phyloP scores from a whole-genome alignment of 2,113 vertebrate genomes.

The Corythornis madagascariensis region DNA sequence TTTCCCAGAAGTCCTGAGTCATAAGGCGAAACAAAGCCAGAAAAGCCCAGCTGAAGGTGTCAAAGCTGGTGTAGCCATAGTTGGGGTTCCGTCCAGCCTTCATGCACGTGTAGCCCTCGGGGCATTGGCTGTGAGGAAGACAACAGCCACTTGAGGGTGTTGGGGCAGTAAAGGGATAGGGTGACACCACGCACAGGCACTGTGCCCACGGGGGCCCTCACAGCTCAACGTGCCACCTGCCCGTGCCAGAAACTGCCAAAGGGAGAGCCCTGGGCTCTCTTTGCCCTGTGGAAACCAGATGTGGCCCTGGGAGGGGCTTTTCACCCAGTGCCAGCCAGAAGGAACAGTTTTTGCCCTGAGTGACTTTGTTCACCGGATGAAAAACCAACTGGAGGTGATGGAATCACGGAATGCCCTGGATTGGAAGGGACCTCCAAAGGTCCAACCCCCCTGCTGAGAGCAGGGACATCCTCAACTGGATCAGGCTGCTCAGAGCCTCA shows the following conservation, averaged over 20 bases:
- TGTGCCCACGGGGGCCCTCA: not conserved
- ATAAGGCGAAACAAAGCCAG: conserved; percentile 97
- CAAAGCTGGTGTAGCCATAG: conserved; percentile 98
- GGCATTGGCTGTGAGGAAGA: conserved; percentile 84
- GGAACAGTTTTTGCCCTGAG: rapidly evolving
- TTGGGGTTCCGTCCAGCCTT: conserved; percentile 97
- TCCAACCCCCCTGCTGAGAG: too few species aligned
- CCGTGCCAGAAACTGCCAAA: rapidly evolving
- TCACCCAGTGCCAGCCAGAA: not conserved
- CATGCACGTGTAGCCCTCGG: conserved; percentile 94
- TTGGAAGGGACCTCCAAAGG: too few species aligned
- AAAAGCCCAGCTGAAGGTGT: conserved; percentile 98
- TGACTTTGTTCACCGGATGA: rapidly evolving
- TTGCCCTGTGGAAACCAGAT: rapidly evolving
- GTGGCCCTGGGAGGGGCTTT: rapidly evolving
- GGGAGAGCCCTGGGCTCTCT: not conserved
- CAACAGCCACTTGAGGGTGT: not conserved
- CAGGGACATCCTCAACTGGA: too few species aligned
- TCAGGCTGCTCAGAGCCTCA: too few species aligned
- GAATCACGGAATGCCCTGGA: too few species aligned
- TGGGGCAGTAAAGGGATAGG: not conserved
- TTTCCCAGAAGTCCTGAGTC: conserved; percentile 99
- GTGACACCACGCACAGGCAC: rapidly evolving
- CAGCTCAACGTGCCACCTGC: not conserved
- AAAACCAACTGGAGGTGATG: not conserved